Evolutionary conservation across 2,888 invertebrate species (phyloP), one percentile per base, ranked within the genome.

Genomic region (Limnephilus lunatus): DNA sequence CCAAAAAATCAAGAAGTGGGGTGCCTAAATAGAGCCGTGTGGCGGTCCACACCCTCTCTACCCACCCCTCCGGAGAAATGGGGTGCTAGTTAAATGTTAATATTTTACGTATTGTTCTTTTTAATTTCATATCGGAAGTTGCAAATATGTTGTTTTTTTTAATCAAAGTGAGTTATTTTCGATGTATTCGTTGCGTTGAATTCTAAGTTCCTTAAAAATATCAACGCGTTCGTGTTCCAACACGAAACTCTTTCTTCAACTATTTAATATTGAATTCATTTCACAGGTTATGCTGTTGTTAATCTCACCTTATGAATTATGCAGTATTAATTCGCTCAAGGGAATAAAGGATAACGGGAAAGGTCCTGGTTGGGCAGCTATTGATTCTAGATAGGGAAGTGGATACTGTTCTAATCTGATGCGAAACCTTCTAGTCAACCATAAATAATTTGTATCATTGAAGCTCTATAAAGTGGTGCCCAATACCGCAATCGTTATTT

Each of bases 381-480:
- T 82, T 32, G 82, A 82, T 82, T 19, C 82, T 31, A 82, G 82
- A 14, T 31, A 82, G 32, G 25, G 30, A 30, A 82, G 7, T 31
- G 82, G 32, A 86, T 86, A 30, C 86, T 30, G 15, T 44, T 86
- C 35, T 86, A 30, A 86, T 86, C 86, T 39, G n/a, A 86, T 86
- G 25, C 86, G 86, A 44, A 44, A 35, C 39, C 25, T 44, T 35
- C 35, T 30, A 44, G 86, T 30, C 9, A 48, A n/a, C 44, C 5
- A 86, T 86, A 48, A 86, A 44, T 86, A n/a, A 44, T 68, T 68
- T 68, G 25, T 68, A 68, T 68, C 68, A 68, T 68, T 68, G 68
- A 68, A 68, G 68, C 25, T 25, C 2, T 68, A 9, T 25, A 68
- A 68, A 68, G 68, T 68, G 25, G 68, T 68, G 68, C 7, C n/a